These are phyloP conservation scores for Hexactinellida sp. DNA, from an alignment of 37 sponge, comb jelly and placozoan genomes.

Conservation along the genomic window DNA sequence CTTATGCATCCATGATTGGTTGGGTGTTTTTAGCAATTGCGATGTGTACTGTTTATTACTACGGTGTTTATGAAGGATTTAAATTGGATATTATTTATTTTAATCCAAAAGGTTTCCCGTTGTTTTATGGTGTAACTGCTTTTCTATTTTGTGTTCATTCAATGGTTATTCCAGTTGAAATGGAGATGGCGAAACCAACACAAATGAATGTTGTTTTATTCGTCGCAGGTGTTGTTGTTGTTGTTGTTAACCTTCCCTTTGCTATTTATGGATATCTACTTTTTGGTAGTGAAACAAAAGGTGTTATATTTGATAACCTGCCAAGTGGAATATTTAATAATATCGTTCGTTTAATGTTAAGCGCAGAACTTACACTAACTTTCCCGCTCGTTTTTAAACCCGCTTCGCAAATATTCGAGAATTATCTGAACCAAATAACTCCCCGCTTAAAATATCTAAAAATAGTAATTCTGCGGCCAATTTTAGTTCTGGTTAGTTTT, in stretches of 20 bases:
- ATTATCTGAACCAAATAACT: background rate
- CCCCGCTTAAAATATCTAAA: background rate
- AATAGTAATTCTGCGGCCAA: slow-evolving; percentile 20
- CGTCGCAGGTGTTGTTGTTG: slow-evolving; percentile 36
- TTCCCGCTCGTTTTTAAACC: slow-evolving; percentile 75
- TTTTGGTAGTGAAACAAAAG: slow-evolving; percentile 43
- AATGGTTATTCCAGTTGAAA: slow-evolving; percentile 66
- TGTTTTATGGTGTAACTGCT: slow-evolving; percentile 66
- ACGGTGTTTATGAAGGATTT: background rate
- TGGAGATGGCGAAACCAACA: slow-evolving; percentile 37
- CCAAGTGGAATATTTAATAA: slow-evolving; percentile 47
- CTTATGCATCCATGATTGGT: slow-evolving; percentile 57
- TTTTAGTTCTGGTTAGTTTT: slow-evolving; percentile 49
- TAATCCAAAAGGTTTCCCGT: slow-evolving; percentile 28
- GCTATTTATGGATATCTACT: slow-evolving; percentile 67
- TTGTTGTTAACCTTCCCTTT: slow-evolving; percentile 63
- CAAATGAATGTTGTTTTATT: slow-evolving; percentile 52
- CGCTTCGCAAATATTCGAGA: slow-evolving; percentile 51
- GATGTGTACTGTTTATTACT: slow-evolving; percentile 21
- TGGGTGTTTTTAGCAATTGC: slow-evolving; percentile 65
- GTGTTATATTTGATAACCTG: slow-evolving; percentile 47
- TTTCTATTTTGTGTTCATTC: slow-evolving; percentile 82
- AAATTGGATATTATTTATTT: background rate
- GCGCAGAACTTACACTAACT: slow-evolving; percentile 51
- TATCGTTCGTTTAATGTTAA: slow-evolving; percentile 42